Percentiles rank a stretch among this genome's conserved stretches.
Conservation (phyloP, 2,113 vertebrate genomes). For the Esox niger region DNA sequence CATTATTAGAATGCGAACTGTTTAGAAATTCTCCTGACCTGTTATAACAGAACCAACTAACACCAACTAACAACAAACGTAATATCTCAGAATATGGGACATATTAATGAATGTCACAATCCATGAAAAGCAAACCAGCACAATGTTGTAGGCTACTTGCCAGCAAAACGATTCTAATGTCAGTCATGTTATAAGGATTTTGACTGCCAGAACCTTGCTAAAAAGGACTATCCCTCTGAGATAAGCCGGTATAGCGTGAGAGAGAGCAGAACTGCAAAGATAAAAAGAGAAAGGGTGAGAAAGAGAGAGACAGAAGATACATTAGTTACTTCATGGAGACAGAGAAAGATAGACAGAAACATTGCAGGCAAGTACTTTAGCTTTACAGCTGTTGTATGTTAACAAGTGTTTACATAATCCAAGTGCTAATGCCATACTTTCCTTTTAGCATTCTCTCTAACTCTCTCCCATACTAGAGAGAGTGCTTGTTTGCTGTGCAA, state of each 20-base stretch:
- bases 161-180: too few relatives aligned
- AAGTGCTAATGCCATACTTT: slow-evolving; percentile 14
- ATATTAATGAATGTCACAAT: too few relatives aligned
- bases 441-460: not conserved
- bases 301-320: slow-evolving; percentile 1
- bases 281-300: slow-evolving; percentile 17
- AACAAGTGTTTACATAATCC: slow-evolving; percentile 41
- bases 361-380: slow-evolving; percentile 21
- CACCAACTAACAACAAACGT: too few relatives aligned
- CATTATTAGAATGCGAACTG: too few relatives aligned
- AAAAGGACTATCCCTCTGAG: not conserved
- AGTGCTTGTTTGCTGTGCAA: not conserved
- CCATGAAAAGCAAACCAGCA: too few relatives aligned
- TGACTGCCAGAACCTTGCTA: not conserved
- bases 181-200: too few relatives aligned
- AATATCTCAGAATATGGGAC: too few relatives aligned
- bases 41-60: too few relatives aligned
- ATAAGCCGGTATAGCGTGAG: not conserved
- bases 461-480: not conserved
- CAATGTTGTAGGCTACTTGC: too few relatives aligned
- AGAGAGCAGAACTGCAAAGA: not conserved
- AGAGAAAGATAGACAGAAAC: not conserved
- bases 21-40: too few relatives aligned
- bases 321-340: too few relatives aligned
- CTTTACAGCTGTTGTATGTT: slow-evolving; percentile 48